Percentiles rank a stretch among this genome's conserved stretches.
These are phyloP conservation scores for Pammene fasciana DNA, from an alignment of 2,888 invertebrate species.

Conservation along the genomic window DNA sequence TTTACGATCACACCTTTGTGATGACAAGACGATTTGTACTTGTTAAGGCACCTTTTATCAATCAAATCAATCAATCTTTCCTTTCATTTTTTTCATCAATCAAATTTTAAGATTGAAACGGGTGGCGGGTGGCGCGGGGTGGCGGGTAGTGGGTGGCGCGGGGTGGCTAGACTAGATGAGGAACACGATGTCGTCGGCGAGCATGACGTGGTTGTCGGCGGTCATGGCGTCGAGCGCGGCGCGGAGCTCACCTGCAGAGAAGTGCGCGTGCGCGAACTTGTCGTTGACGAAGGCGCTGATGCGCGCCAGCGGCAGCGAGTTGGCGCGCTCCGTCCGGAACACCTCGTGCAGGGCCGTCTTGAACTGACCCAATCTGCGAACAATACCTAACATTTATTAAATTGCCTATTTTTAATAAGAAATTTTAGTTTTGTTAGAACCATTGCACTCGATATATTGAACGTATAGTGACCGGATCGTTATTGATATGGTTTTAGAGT, in stretches of 20 bases:
- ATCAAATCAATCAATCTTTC: background rate
- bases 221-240: constrained; percentile 93
- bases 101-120: no score
- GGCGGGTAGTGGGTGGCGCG: no score
- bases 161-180: constrained; percentile 88
- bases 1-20: constrained; percentile 10
- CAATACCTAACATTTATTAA: no score
- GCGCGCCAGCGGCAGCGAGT: constrained; percentile 87
- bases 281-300: constrained; percentile 87
- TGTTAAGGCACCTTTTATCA: constrained; percentile 20
- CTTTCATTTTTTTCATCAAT: no score
- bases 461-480: no score
- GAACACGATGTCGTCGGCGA: constrained; percentile 92
- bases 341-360: constrained; percentile 88
- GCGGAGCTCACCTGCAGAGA: constrained; percentile 87
- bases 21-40: constrained; percentile 32
- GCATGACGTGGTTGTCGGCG: constrained; percentile 95
- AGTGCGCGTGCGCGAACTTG: constrained; percentile 83
- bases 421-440: no score
- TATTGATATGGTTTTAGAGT: no score
- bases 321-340: constrained; percentile 90
- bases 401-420: no score
- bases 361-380: constrained; percentile 85
- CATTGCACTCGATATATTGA: no score
- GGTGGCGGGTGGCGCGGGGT: no score